These are phyloP conservation scores for Asarcornis scutulata DNA, from an alignment of 2,113 vertebrate species.

Conservation along the genomic window DNA sequence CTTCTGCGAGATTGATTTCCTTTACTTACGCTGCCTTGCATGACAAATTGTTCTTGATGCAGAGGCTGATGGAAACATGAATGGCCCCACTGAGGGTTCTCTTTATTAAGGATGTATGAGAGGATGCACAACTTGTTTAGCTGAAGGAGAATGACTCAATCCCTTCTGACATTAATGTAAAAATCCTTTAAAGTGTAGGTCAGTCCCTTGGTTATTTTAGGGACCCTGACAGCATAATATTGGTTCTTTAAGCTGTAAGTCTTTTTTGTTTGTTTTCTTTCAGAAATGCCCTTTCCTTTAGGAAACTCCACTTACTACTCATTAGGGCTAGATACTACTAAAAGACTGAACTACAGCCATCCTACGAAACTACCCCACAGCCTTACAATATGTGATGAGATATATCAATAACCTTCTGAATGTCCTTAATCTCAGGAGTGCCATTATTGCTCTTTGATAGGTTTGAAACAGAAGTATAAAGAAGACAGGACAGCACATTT, in stretches of 20 bases:
- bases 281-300: neutral
- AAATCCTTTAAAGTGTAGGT: neutral
- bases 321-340: neutral
- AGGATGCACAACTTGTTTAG: conserved; percentile 3
- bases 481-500: neutral
- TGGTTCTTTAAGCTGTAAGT: neutral
- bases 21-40: conserved; percentile 59
- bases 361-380: neutral
- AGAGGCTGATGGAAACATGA: conserved; percentile 63
- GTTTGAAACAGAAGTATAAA: conserved; percentile 17
- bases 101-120: conserved; percentile 58
- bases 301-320: neutral
- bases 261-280: neutral
- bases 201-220: neutral
- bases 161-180: neutral
- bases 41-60: conserved; percentile 54
- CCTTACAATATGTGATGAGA: neutral
- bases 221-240: neutral
- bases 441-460: neutral
- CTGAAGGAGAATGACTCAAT: neutral
- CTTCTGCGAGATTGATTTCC: conserved; percentile 65
- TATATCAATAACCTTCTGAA: neutral
- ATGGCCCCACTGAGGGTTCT: conserved; percentile 44
- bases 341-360: neutral
- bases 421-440: neutral